These are phyloP conservation scores for Corythoichthys haematopterus DNA, from an alignment of 2,113 vertebrate species.

Conservation along the genomic window DNA sequence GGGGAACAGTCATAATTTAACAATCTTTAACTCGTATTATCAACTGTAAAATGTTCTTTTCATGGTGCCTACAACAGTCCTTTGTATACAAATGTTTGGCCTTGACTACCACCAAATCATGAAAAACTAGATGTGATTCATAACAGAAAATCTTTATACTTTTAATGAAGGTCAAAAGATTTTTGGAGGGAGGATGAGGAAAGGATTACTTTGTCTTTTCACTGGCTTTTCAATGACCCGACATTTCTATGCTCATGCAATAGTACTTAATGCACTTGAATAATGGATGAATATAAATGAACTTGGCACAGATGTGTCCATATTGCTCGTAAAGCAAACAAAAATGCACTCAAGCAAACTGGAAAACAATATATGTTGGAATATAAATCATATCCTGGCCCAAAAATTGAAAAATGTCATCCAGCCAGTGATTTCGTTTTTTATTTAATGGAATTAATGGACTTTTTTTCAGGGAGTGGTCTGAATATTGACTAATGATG, in stretches of 20 bases:
- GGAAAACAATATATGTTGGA: not conserved
- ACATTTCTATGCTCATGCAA: not conserved
- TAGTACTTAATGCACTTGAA: not conserved
- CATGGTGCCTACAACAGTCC: not conserved
- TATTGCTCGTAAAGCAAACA: slow-evolving; percentile 4
- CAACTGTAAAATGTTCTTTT: not conserved
- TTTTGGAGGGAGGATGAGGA: not conserved
- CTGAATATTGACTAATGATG: not conserved
- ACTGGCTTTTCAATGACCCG: not conserved
- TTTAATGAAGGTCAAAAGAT: not conserved
- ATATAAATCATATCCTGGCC: slow-evolving; percentile 1
- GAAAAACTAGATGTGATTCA: not conserved
- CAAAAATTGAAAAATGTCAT: not conserved
- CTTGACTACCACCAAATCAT: not conserved
- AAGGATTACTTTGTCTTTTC: not conserved
- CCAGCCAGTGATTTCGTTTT: not conserved
- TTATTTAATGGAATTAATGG: not conserved
- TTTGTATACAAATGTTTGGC: not conserved
- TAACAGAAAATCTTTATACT: not conserved
- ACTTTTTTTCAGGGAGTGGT: not conserved
- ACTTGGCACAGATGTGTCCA: not conserved
- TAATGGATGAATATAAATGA: slow-evolving; percentile 1
- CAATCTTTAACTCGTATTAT: not conserved
- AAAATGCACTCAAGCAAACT: slow-evolving; percentile 1
- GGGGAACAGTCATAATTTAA: too few relatives aligned